Evolutionary conservation across 2,113 vertebrate genomes (phyloP), one percentile per base, ranked within the genome.

Genomic region (Dicrurus megarhynchus): DNA sequence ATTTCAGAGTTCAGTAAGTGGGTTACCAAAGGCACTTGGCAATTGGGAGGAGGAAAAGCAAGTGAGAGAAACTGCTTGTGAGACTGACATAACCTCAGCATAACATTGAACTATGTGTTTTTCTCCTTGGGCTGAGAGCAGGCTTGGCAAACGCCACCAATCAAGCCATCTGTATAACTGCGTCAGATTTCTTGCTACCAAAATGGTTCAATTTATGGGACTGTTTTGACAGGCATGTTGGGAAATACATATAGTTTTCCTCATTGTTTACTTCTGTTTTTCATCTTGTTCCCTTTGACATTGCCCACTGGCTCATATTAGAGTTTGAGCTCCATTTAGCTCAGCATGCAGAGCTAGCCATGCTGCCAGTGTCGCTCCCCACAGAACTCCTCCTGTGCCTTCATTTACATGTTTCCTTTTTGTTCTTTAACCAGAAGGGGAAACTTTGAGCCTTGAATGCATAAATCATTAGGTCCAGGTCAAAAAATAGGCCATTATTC

Each of bases 211-310:
- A 8, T 95, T 96, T 88, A n/a, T 41, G 75, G 46, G 46, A 86
- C 68, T 87, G 74, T 87, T 97, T 95, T 97, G 92, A 95, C 93
- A 95, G 71, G 61, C 68, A 30, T 94, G 65, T 97, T 87, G 74
- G 92, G 92, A 91, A 95, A 96, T 95, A 84, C 42, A 91, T 93
- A 59, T 10, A 60, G 80, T 84, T 90, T 94, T 93, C 65, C 79
- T 93, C 44, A 69, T 60, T 94, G 50, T 89, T 97, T 97, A 47
- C 76, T 93, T 89, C 52, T 95, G 76, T 12, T 96, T 89, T 89
- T 52, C 68, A 35, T 85, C 83, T 68, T 84, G 44, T 91, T 97
- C 77, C 57, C 69, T 97, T 91, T 96, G 91, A 87, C 69, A 65
- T 94, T 93, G 91, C 64, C 53, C 76, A 56, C 37, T 92, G 73